Evolutionary conservation across 2,113 vertebrate species (phyloP).

Genomic region (Nannobrachium achirus): DNA sequence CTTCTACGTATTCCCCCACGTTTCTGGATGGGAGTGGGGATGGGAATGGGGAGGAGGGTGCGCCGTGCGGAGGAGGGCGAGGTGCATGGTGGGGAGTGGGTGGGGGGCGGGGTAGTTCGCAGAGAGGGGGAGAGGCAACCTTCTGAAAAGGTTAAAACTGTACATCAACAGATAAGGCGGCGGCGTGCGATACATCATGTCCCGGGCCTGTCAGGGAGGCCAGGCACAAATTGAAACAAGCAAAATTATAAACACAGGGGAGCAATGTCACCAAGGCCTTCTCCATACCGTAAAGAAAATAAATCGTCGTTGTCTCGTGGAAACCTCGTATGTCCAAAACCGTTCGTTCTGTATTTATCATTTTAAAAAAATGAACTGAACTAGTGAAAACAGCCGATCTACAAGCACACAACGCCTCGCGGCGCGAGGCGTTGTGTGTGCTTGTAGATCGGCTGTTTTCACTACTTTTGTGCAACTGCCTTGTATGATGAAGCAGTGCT

Average conservation of each 20-base stretch:
- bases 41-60: conserved; percentile 37
- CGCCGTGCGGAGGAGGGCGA: conserved; percentile 18
- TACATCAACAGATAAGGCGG: conserved; percentile 80
- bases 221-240: conserved; percentile 77
- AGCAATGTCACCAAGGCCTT: conserved; percentile 74
- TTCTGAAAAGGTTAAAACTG: conserved; percentile 79
- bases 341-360: too few relatives aligned
- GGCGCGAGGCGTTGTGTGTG: too few relatives aligned
- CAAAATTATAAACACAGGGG: conserved; percentile 79
- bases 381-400: too few relatives aligned
- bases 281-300: conserved; percentile 69
- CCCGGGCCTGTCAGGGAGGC: conserved; percentile 68
- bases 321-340: too few relatives aligned
- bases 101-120: not conserved
- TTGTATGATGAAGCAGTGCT: too few relatives aligned
- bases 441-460: too few relatives aligned
- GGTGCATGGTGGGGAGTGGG: not conserved
- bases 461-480: too few relatives aligned
- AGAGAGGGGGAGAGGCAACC: conserved; percentile 62
- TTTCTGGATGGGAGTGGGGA: conserved; percentile 27
- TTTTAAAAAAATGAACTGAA: too few relatives aligned
- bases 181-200: conserved; percentile 73
- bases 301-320: too few relatives aligned
- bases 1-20: conserved; percentile 52
- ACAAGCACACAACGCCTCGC: too few relatives aligned